Percentiles rank a stretch among this genome's conserved stretches.
phyloP scores from a whole-genome alignment of 2,888 invertebrate genomes.

The Panzeria rudis region DNA sequence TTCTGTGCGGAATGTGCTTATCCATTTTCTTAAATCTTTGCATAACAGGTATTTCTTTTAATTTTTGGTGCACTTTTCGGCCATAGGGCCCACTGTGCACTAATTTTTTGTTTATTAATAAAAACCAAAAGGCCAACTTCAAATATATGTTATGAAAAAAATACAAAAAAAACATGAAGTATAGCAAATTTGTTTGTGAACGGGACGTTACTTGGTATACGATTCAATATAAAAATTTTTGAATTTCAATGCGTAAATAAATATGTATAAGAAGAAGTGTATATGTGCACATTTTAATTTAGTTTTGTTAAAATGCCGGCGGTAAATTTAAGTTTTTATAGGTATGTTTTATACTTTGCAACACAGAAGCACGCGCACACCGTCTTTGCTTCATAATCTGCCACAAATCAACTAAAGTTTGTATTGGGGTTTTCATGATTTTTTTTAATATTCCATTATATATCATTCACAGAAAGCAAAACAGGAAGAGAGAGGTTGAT shows the following conservation, averaged over 20 bases:
- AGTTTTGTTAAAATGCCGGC: conserved; percentile 77
- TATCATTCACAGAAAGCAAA: background rate
- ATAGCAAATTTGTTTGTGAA: conserved; percentile 36
- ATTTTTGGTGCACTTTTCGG: background rate
- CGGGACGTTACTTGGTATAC: conserved; percentile 16
- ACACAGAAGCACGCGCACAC: conserved; percentile 57
- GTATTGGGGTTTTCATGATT: background rate
- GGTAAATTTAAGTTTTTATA: conserved; percentile 76
- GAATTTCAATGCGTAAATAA: conserved; percentile 29
- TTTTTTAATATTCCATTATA: conserved; percentile 18
- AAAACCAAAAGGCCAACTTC: conserved; percentile 41
- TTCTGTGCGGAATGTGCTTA: background rate
- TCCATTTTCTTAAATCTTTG: background rate
- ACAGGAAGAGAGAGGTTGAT: conserved; percentile 31
- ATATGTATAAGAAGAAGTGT: background rate
- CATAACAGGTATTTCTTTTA: background rate
- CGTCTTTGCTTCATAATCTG: conserved; percentile 30
- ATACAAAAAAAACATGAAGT: background rate
- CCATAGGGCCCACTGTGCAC: background rate
- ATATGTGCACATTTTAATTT: conserved; percentile 3
- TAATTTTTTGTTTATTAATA: conserved; percentile 32
- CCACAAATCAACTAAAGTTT: conserved; percentile 37
- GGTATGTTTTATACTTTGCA: conserved; percentile 39
- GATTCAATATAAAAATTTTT: conserved; percentile 22
- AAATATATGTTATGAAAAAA: conserved; percentile 12